Evolutionary conservation across 2,113 vertebrate species (phyloP).

Genomic region (Gallinago media): DNA sequence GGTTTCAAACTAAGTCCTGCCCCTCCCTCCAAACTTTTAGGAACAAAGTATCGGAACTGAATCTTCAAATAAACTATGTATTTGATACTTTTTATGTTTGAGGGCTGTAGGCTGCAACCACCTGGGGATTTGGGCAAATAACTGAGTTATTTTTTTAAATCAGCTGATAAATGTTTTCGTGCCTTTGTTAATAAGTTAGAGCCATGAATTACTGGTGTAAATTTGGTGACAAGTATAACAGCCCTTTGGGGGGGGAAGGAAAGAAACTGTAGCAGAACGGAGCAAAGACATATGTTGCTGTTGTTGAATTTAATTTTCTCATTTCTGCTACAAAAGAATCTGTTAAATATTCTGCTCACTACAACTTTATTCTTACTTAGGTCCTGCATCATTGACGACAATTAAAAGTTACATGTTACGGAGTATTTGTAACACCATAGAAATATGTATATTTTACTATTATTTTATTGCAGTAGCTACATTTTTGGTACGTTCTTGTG

Average conservation of each 20-base stretch:
- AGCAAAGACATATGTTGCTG: not conserved
- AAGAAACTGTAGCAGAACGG: not conserved
- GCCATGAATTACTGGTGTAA: not conserved
- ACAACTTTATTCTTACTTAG: not conserved
- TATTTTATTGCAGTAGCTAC: not conserved
- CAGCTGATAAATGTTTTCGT: not conserved
- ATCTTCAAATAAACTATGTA: too few relatives aligned
- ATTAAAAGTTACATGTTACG: accelerated
- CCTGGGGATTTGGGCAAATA: too few relatives aligned
- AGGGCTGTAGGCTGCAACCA: too few relatives aligned
- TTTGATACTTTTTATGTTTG: too few relatives aligned
- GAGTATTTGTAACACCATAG: not conserved
- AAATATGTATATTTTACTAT: accelerated
- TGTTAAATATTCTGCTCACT: not conserved
- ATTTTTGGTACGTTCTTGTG: accelerated
- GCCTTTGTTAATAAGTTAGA: not conserved
- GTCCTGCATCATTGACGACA: accelerated
- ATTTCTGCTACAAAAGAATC: not conserved
- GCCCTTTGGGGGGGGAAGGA: not conserved
- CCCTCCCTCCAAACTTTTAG: too few relatives aligned
- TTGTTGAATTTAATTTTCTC: not conserved
- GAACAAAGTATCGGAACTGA: too few relatives aligned
- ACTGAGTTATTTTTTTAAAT: not conserved
- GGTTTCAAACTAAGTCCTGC: too few relatives aligned
- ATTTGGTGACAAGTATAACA: not conserved